A percentile compares a stretch with the other conserved stretches of the same genome.
These are phyloP conservation scores for Sebastes cheni DNA, from an alignment of 2,797 vertebrate genomes.

Conservation along the genomic window DNA sequence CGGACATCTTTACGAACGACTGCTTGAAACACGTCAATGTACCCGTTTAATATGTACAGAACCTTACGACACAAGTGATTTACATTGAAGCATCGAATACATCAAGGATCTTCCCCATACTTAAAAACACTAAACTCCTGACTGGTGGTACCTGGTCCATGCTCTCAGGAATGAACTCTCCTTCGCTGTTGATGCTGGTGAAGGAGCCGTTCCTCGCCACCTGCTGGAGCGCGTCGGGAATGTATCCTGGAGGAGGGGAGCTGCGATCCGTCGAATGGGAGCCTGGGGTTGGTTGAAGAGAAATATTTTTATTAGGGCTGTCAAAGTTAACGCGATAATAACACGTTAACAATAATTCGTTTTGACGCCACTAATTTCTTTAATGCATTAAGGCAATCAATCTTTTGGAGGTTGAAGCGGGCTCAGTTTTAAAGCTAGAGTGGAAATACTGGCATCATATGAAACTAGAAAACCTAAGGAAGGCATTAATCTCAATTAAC, in stretches of 20 bases:
- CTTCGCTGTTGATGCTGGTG: slow-evolving; percentile 99
- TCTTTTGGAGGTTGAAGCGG: too few relatives aligned
- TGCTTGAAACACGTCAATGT: background rate
- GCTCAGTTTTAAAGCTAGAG: too few relatives aligned
- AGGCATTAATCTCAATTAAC: too few relatives aligned
- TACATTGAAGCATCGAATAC: background rate
- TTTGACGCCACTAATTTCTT: too few relatives aligned
- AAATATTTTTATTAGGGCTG: background rate
- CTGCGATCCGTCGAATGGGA: slow-evolving; percentile 92
- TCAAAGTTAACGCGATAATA: too few relatives aligned
- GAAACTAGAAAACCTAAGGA: too few relatives aligned
- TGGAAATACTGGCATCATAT: too few relatives aligned
- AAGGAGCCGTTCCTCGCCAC: slow-evolving; percentile 97
- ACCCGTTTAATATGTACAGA: background rate
- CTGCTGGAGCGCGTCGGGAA: slow-evolving; percentile 96
- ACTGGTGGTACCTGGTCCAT: slow-evolving; percentile 92
- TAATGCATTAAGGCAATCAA: too few relatives aligned
- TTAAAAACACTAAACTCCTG: background rate
- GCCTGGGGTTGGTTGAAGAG: slow-evolving; percentile 68
- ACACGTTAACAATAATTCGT: too few relatives aligned
- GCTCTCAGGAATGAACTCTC: slow-evolving; percentile 98
- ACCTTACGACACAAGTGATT: background rate
- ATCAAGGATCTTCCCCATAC: background rate
- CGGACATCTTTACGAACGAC: background rate
- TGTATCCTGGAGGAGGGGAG: slow-evolving; percentile 98